Base-by-base conservation (phyloP, 2,113 vertebrate species). In the Neoarius graeffei region DNA sequence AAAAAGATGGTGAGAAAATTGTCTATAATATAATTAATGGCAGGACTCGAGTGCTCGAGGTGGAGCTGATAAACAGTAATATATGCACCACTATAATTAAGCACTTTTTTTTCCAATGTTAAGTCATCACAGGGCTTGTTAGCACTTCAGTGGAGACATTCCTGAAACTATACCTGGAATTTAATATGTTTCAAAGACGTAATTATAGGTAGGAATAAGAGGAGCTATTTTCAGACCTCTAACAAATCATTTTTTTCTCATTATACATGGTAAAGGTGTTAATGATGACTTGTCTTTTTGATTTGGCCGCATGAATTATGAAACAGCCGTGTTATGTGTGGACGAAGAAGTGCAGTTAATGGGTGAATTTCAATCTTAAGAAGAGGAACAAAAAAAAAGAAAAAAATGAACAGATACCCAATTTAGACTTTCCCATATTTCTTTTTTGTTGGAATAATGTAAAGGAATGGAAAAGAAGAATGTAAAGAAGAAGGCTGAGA, bases 201-300 rank as follows among this genome's bases (percentile, higher is more conserved):
- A 95, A 96, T 95, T 94, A 95, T 91, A 93, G 92, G 92, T 74
- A 92, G 87, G 91, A 91, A 95, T 91, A 94, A 94, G 90, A 91
- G 91, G 91, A 91, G 90, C 91, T 95, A 94, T 95, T 95, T 95
- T 94, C 93, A 93, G 94, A 94, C 90, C 90, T 94, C 92, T 92
- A 94, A 94, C 93, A 94, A 95, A 95, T 95, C 92, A 94, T 93
- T 94, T 96, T 89, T 94, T 94, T 91, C 66, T 92, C 88, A 94
- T 96, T 94, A 94, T 92, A 94, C 90, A 92, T 89, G 91, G 93
- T 94, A 94, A 95, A 95, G 92, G 94, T 95, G 93, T 94, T 95
- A 95, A 95, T 95, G 92, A 94, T 92, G 89, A 91, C 93, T 93
- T 94, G 93, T 93, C 93, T 94, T 94, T 93, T 94, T 95, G 92